Base-by-base conservation (phyloP, 2,113 vertebrate species). In the Microcebus griseorufus region DNA sequence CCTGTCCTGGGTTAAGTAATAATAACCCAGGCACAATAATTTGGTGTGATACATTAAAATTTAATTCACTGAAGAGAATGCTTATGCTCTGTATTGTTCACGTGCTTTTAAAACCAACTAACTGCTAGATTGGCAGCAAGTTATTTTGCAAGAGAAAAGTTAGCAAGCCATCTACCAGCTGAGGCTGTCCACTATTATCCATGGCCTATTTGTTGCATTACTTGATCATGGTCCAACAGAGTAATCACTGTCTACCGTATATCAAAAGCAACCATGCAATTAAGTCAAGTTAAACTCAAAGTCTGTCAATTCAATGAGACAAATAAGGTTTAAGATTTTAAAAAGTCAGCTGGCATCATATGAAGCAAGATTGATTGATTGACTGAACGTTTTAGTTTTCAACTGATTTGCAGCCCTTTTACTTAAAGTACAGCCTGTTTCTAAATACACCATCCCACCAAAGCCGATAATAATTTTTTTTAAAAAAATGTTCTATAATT, bases 281-380 rank as follows among this genome's bases (percentile, higher is more conserved):
- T 93, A 97, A 96, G 78, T 88, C 92, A 64, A 60, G 83, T 93
- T 58, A 73, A 75, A 32, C 55, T 79, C 67, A 69, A 83, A 93
- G 83, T 93, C 86, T 79, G 69, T 83, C 87, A 95, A 90, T 92
- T 96, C 79, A 90, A 70, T 65, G 64, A 93, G 83, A 96, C 18
- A 86, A 94, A 85, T 85, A 72, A 45, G 62, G 20, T 34, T 80
- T 65, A 29, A 64, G 29, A 87, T 39, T 45, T 45, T 45, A 27
- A 64, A 45, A 94, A 84, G 55, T 94, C 69, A 70, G 65, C 58
- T 95, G 95, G 73, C 34, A 79, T 93, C 39, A 58, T 81, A 75
- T 92, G 73, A 97, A 96, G 69, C 55, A 67, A 94, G 92, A 96
- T 14, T 83, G 93, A 96, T 32, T 42, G 93, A 96, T 22, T 37